phyloP scores from a whole-genome alignment of 2,113 vertebrate genomes.

The Peromyscus californicus region DNA sequence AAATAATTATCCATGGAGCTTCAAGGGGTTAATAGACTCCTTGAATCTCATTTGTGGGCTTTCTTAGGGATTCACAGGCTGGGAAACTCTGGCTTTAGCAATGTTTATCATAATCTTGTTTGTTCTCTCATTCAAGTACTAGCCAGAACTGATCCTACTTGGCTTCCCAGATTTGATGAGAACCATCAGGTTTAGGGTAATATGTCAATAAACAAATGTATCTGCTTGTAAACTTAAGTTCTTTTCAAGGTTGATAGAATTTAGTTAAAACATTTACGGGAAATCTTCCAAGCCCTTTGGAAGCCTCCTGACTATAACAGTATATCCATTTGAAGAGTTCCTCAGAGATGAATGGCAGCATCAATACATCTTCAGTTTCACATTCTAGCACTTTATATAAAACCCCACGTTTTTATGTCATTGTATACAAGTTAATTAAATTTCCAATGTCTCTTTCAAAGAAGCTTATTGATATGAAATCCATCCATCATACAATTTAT shows the following conservation, averaged over 20 bases:
- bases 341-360: background rate
- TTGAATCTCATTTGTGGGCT: background rate
- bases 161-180: background rate
- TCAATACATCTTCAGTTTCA: background rate
- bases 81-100: background rate
- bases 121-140: background rate
- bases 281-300: background rate
- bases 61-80: background rate
- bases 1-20: background rate
- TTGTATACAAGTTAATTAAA: background rate
- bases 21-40: background rate
- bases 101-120: background rate
- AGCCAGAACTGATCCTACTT: background rate
- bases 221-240: background rate
- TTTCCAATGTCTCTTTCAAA: background rate
- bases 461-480: background rate
- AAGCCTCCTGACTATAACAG: background rate
- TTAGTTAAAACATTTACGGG: background rate
- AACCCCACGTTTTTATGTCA: background rate
- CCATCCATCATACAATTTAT: background rate
- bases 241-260: background rate
- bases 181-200: background rate
- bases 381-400: background rate
- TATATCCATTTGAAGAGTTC: background rate
- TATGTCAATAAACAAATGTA: background rate